Evolutionary conservation across 2,797 vertebrate species (phyloP).

Genomic region (Sebastes vulpes): DNA sequence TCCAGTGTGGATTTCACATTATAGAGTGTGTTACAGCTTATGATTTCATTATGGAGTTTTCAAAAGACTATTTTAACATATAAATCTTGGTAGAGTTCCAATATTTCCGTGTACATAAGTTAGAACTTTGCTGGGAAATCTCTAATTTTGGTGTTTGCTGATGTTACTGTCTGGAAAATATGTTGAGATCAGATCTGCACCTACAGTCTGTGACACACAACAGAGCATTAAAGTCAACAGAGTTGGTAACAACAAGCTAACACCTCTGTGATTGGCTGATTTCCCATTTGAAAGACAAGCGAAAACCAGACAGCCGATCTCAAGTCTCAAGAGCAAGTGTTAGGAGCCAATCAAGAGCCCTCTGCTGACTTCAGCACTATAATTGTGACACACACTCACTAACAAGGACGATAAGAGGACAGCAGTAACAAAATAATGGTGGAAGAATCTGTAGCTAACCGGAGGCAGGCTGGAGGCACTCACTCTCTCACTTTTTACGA

Average conservation of each 20-base stretch:
- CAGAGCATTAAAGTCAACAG: neutral
- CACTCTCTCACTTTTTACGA: neutral
- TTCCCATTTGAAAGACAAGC: conserved; percentile 6
- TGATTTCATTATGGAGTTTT: neutral
- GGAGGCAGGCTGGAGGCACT: neutral
- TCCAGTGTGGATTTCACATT: neutral
- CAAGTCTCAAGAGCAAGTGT: neutral
- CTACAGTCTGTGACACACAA: neutral
- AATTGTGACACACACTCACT: neutral
- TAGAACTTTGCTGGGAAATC: neutral
- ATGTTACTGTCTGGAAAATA: neutral
- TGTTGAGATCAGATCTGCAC: neutral
- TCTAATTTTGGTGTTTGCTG: neutral
- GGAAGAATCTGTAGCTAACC: neutral
- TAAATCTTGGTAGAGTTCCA: neutral
- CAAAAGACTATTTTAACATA: neutral
- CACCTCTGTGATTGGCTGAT: neutral
- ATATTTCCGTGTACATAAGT: neutral
- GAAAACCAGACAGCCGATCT: neutral
- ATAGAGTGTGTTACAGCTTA: neutral
- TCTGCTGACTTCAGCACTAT: conserved; percentile 11
- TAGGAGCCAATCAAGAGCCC: neutral
- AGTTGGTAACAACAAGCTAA: neutral
- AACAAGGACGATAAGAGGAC: neutral
- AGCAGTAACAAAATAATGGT: neutral